A percentile compares a stretch with the other conserved stretches of the same genome.
These are phyloP conservation scores for Volucella bombylans DNA, from an alignment of 2,888 invertebrate genomes.

Conservation along the genomic window DNA sequence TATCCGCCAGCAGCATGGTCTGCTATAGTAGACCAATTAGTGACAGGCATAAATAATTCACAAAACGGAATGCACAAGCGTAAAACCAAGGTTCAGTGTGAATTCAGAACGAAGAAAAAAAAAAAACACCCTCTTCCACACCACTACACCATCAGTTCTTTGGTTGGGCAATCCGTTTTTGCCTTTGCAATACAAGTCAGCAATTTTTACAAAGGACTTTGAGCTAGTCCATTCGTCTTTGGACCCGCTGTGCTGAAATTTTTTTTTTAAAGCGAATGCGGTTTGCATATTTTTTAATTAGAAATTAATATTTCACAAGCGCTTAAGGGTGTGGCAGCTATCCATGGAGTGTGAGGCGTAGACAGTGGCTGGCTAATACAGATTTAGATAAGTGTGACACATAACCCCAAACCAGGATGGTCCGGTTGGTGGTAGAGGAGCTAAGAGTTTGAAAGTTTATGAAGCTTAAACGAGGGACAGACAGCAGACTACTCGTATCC, in stretches of 20 bases:
- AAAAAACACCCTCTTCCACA: background rate
- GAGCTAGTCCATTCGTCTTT: background rate
- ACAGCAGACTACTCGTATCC: slow-evolving; percentile 30
- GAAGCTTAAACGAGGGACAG: slow-evolving; percentile 51
- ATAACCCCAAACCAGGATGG: slow-evolving; percentile 36
- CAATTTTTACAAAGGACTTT: background rate
- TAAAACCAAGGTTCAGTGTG: background rate
- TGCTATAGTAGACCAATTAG: slow-evolving; percentile 66
- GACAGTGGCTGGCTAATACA: background rate
- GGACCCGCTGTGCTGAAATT: background rate
- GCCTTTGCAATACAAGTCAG: slow-evolving; percentile 1
- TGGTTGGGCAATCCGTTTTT: background rate
- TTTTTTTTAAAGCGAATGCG: slow-evolving; percentile 5
- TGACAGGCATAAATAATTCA: slow-evolving; percentile 61
- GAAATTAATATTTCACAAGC: slow-evolving; percentile 63
- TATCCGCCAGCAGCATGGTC: slow-evolving; percentile 6
- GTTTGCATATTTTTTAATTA: slow-evolving; percentile 53
- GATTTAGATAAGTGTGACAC: slow-evolving; percentile 51
- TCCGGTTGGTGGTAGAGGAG: background rate
- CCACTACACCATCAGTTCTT: background rate
- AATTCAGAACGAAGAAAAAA: background rate
- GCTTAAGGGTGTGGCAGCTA: background rate
- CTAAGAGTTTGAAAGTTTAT: slow-evolving; percentile 16
- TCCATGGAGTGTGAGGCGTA: slow-evolving; percentile 16
- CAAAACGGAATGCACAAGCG: slow-evolving; percentile 32